These are phyloP conservation scores for Exaiptasia diaphana DNA, from an alignment of 64 coral and sea anemone genomes.

Conservation along the genomic window DNA sequence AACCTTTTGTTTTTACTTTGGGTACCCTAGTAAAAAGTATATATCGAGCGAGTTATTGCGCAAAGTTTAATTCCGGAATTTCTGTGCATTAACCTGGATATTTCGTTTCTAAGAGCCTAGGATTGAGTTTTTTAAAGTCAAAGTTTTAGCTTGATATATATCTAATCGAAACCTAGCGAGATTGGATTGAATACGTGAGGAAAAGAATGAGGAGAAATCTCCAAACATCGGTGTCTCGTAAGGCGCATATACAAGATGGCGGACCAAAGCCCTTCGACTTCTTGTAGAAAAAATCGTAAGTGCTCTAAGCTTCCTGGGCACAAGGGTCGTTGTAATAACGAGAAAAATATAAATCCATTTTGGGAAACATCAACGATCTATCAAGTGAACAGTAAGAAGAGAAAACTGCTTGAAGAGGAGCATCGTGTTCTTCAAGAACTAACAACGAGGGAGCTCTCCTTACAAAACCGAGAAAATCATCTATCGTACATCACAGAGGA, in stretches of 20 bases:
- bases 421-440: not conserved
- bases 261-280: not conserved
- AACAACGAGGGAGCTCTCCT: not conserved
- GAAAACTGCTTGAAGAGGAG: not conserved
- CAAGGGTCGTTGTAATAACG: conserved; percentile 1
- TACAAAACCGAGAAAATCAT: not conserved
- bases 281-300: not conserved
- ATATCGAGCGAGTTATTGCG: not conserved
- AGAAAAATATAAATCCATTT: not conserved
- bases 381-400: not conserved
- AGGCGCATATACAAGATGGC: conserved; percentile 15
- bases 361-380: conserved; percentile 1
- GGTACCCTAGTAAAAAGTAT: not conserved
- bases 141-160: not conserved
- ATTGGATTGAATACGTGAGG: not conserved
- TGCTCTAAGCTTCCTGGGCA: conserved; percentile 10
- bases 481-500: not conserved
- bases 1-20: not conserved
- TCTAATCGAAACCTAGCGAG: not conserved
- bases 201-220: not conserved
- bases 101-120: too few species aligned
- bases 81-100: not conserved
- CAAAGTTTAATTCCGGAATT: not conserved
- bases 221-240: not conserved
- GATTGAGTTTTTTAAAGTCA: not conserved